phyloP scores from a whole-genome alignment of 2,113 vertebrate species.

The Psittacara wagleri region DNA sequence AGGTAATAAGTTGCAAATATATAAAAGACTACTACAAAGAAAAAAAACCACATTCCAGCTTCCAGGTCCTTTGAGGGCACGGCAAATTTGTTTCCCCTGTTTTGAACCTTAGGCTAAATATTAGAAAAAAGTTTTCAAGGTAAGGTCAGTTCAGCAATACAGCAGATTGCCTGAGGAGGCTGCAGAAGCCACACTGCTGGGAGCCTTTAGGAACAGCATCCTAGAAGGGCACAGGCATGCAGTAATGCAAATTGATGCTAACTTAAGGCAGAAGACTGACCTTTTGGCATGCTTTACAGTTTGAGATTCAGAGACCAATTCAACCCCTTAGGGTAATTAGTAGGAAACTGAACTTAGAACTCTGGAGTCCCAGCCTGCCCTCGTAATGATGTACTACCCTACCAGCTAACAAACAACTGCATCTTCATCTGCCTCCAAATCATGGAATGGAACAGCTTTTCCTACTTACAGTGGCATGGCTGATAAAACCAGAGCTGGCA shows the following conservation, averaged over 20 bases:
- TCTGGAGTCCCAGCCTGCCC: neutral
- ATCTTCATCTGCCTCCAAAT: neutral
- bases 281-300: neutral
- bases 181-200: neutral
- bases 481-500: neutral
- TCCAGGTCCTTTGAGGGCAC: neutral
- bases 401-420: neutral
- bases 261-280: neutral
- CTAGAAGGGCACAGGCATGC: neutral
- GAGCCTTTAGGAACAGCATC: neutral
- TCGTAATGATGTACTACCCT: neutral
- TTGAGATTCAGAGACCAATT: neutral
- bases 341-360: neutral
- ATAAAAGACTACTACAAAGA: neutral
- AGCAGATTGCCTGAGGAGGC: neutral
- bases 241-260: neutral
- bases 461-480: neutral
- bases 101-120: neutral
- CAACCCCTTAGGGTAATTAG: neutral
- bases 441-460: neutral
- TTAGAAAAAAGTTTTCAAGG: neutral
- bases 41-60: neutral
- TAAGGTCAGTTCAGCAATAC: neutral
- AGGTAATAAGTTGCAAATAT: neutral
- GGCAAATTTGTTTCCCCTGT: neutral